Evolutionary conservation across 1,140 invertebrate species (phyloP).

Genomic region (Hylaeus volcanicus): DNA sequence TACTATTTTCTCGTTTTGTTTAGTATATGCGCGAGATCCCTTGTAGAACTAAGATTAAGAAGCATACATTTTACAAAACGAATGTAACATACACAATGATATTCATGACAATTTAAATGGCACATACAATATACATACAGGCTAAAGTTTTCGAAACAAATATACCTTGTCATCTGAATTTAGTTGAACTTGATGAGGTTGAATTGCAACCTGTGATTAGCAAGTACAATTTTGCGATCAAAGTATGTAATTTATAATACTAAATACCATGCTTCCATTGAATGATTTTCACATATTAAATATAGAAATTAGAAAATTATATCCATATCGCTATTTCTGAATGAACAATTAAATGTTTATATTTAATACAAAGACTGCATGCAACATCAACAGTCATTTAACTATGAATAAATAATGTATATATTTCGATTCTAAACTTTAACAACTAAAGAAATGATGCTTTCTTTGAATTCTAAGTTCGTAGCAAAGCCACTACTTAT

Average conservation of each 20-base stretch:
- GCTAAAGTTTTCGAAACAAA: background rate
- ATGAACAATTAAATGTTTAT: background rate
- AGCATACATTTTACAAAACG: slow-evolving; percentile 23
- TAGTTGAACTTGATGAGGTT: slow-evolving; percentile 12
- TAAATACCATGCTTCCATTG: background rate
- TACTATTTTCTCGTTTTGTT: slow-evolving; percentile 27
- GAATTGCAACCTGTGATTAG: background rate
- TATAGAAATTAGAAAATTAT: background rate
- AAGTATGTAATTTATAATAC: background rate
- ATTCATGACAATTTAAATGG: slow-evolving; percentile 5
- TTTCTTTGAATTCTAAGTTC: background rate
- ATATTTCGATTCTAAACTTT: background rate
- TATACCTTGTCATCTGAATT: background rate
- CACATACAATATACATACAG: background rate
- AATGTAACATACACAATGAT: slow-evolving; percentile 24
- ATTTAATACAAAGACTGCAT: slow-evolving; percentile 24
- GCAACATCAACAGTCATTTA: background rate
- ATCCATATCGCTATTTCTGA: background rate
- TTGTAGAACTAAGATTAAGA: slow-evolving; percentile 45
- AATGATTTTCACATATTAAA: background rate
- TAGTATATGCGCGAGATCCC: background rate
- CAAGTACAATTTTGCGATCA: background rate
- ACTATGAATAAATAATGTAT: background rate
- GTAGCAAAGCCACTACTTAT: background rate
- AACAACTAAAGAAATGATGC: background rate